phyloP scores from a whole-genome alignment of 2,113 vertebrate genomes.

The Paramisgurnus dabryanus region DNA sequence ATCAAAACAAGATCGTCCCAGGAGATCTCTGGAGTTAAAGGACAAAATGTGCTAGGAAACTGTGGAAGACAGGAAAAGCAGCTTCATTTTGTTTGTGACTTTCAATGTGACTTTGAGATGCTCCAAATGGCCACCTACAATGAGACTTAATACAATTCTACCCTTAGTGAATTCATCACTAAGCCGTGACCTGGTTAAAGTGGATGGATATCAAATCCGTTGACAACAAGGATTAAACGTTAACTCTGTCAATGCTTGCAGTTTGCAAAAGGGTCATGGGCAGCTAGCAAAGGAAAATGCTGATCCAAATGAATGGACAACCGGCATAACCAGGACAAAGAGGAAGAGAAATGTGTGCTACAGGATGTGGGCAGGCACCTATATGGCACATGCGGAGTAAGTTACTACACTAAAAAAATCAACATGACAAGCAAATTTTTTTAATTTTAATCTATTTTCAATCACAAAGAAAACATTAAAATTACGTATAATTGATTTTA shows the following conservation, averaged over 20 bases:
- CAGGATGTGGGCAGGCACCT: conserved; percentile 17
- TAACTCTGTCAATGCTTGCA: neutral
- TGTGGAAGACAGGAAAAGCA: neutral
- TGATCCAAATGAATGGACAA: neutral
- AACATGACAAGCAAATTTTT: too few species aligned
- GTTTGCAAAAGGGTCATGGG: too few species aligned
- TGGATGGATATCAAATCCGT: neutral
- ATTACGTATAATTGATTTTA: neutral
- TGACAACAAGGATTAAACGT: conserved; percentile 5
- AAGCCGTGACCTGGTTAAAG: neutral
- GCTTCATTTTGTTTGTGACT: neutral
- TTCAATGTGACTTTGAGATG: neutral
- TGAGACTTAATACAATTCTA: too few species aligned
- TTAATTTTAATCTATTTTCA: too few species aligned
- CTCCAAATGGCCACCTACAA: neutral
- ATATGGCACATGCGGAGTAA: neutral
- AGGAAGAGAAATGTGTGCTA: conserved; percentile 3
- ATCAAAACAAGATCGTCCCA: neutral
- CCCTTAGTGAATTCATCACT: neutral
- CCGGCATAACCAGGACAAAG: neutral
- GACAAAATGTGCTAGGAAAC: neutral
- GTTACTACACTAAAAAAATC: too few species aligned
- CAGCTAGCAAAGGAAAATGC: neutral
- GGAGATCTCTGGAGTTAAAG: neutral
- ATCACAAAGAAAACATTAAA: neutral